phyloP scores from a whole-genome alignment of 2,888 invertebrate genomes.

The Sarcophaga rosellei region DNA sequence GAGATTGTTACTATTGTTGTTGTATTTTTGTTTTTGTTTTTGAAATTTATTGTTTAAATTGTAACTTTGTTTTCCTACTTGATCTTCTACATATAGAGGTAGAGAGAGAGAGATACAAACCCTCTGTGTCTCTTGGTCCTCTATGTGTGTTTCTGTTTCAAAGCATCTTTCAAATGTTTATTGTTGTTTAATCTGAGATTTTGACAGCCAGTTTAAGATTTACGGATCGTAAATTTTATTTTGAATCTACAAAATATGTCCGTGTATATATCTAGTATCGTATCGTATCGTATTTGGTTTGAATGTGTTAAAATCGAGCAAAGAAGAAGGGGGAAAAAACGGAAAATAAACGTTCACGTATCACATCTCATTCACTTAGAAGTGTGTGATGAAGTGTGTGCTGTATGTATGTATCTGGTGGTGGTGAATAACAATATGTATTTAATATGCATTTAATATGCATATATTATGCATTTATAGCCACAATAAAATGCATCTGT shows the following conservation, averaged over 20 bases:
- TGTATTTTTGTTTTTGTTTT: neutral
- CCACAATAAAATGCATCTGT: conserved; percentile 44
- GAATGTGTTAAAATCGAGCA: no score
- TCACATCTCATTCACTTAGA: neutral
- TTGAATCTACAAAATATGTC: conserved; percentile 11
- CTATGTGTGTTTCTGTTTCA: neutral
- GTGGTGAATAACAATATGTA: neutral
- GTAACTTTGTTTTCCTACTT: conserved; percentile 50
- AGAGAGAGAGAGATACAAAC: no score
- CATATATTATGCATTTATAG: conserved; percentile 53
- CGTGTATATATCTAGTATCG: no score
- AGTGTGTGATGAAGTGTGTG: conserved; percentile 26
- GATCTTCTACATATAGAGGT: no score
- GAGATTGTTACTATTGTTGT: conserved; percentile 21
- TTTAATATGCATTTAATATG: conserved; percentile 60
- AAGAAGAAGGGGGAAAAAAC: neutral
- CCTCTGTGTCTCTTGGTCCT: no score
- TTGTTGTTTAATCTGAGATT: conserved; percentile 63
- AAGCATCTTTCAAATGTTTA: conserved; percentile 41
- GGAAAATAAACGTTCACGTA: neutral
- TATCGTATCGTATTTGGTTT: no score
- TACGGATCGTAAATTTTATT: conserved; percentile 64
- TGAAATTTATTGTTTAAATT: conserved; percentile 56
- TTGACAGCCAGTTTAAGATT: conserved; percentile 65
- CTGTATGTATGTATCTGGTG: neutral